Evolutionary conservation across 2,888 invertebrate species (phyloP), one percentile per base, ranked within the genome.

Genomic region (Petrophora chlorosata): DNA sequence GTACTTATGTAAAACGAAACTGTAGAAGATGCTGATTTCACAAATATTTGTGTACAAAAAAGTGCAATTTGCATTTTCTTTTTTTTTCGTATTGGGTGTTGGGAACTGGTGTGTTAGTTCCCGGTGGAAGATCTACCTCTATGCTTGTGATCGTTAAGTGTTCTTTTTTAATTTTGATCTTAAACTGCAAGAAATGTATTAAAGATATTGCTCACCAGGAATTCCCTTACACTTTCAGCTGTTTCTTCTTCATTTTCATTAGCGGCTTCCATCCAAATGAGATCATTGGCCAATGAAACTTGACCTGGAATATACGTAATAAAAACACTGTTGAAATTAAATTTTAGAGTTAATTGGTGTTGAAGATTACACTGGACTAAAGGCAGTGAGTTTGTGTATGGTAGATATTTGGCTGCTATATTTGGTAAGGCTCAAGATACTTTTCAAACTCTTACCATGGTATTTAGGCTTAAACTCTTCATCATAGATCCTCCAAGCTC

Each of bases 401-500:
- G n/a, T n/a, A n/a, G n/a, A n/a, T n/a, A n/a, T 7, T 19, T 2
- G 1, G 1, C 19, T 5, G 19, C 1, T 7, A 19, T 19, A 2
- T 19, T 10, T 5, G n/a, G n/a, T n/a, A n/a, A n/a, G n/a, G n/a
- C n/a, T n/a, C n/a, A n/a, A n/a, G n/a, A n/a, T n/a, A n/a, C n/a
- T n/a, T n/a, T n/a, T n/a, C n/a, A n/a, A n/a, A n/a, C n/a, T n/a
- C 69, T 73, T 59, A 76, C 93, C 93, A 16, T 84, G 76, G 56
- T 91, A 91, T 5, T 61, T 67, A 0, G 74, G 51, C 55, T 88
- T 85, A 65, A 91, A 94, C 38, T 91, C 79, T 12, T 84, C 63
- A 25, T 92, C 87, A 61, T 92, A 93, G 61, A 93, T 80, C 57
- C 91, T 90, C 60, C 92, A 93, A 1, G 90, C 92, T 55, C 84